Evolutionary conservation across 53 echinoderm and acorn worm genomes (phyloP).

Genomic region (Echinometra lucunter): DNA sequence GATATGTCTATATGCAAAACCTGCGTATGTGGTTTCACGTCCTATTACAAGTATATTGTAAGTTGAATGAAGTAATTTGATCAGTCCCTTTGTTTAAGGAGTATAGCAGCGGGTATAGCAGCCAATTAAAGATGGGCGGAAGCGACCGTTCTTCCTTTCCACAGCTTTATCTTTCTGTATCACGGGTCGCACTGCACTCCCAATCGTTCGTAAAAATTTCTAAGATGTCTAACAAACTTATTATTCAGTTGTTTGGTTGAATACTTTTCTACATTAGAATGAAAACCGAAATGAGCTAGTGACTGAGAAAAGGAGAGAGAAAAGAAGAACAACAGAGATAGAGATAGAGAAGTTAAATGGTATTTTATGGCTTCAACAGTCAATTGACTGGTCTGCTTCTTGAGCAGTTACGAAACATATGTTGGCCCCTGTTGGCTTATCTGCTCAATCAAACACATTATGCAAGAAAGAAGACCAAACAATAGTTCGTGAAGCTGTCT

Average conservation of each 20-base stretch:
- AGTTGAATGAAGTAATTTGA: too few species aligned
- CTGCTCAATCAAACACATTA: not conserved
- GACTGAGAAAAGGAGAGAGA: not conserved
- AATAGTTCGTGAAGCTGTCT: too few species aligned
- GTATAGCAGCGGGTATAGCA: too few species aligned
- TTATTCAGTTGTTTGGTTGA: too few species aligned
- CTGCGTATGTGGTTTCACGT: too few species aligned
- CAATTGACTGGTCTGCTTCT: not conserved
- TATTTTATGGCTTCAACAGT: not conserved
- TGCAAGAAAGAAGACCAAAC: not conserved
- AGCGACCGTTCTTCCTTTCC: not conserved
- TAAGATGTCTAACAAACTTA: not conserved
- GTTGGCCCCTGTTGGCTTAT: too few species aligned
- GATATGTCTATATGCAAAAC: too few species aligned
- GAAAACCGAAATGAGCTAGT: not conserved
- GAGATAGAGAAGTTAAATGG: not conserved
- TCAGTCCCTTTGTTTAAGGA: too few species aligned
- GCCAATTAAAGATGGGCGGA: not conserved
- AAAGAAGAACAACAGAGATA: not conserved
- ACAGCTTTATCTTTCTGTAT: not conserved
- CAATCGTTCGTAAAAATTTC: not conserved
- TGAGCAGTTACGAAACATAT: not conserved
- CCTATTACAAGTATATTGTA: too few species aligned
- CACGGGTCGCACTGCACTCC: not conserved
- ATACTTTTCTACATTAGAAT: too few species aligned